Evolutionary conservation across 1,140 invertebrate species (phyloP).

Genomic region (Hydropsyche tenuis): DNA sequence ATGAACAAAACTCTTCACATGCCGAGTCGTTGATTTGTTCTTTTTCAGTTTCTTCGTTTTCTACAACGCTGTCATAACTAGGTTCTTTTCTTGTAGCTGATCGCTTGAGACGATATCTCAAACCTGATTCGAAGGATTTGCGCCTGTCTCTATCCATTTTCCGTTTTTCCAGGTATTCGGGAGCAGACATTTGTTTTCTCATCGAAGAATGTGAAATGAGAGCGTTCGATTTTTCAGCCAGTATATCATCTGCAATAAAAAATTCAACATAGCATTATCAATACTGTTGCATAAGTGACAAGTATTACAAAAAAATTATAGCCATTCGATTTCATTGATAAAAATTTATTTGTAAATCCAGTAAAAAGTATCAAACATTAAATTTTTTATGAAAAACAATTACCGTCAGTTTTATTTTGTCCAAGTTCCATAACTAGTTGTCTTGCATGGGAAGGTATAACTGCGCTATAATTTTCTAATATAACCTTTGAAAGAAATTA

Average conservation of each 20-base stretch:
- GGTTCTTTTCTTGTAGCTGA: conserved; percentile 44
- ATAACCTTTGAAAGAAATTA: conserved; percentile 73
- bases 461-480: conserved; percentile 91
- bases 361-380: conserved; percentile 52
- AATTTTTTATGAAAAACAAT: conserved; percentile 49
- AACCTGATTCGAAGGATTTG: conserved; percentile 70
- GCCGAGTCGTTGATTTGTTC: neutral
- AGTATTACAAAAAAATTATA: neutral
- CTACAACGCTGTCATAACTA: conserved; percentile 1
- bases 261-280: conserved; percentile 27
- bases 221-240: conserved; percentile 61
- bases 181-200: conserved; percentile 81
- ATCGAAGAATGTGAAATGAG: conserved; percentile 65
- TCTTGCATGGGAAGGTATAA: conserved; percentile 91
- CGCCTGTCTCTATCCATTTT: conserved; percentile 73
- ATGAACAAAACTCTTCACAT: neutral
- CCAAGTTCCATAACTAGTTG: conserved; percentile 92
- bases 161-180: conserved; percentile 87
- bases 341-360: neutral
- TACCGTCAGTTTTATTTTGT: conserved; percentile 75
- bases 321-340: neutral
- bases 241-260: conserved; percentile 56
- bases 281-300: neutral
- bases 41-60: conserved; percentile 34
- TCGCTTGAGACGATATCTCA: conserved; percentile 65